phyloP scores from a whole-genome alignment of 2,888 invertebrate species.

The Drosophila anomalata region DNA sequence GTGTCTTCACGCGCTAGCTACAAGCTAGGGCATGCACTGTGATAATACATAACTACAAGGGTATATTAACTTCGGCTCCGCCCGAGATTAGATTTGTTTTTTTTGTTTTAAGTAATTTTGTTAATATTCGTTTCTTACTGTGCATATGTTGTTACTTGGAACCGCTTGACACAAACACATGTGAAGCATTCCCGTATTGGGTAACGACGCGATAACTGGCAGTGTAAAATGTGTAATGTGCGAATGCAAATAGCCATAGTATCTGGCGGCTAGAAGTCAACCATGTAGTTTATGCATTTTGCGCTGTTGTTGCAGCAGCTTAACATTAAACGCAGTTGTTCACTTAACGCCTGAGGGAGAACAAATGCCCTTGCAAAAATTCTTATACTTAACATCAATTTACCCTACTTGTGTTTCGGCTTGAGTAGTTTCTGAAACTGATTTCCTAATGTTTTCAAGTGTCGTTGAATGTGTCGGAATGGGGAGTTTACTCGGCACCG shows the following conservation, averaged over 20 bases:
- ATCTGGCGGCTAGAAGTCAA: slow-evolving; percentile 53
- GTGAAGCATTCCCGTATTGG: not conserved
- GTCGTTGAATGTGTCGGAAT: slow-evolving; percentile 56
- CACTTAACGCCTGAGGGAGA: slow-evolving; percentile 75
- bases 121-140: not conserved
- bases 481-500: not conserved
- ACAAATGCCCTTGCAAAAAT: slow-evolving; percentile 69
- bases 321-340: slow-evolving; percentile 70
- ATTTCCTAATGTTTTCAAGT: slow-evolving; percentile 59
- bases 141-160: not conserved
- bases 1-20: too few relatives aligned
- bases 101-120: not conserved
- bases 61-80: too few relatives aligned
- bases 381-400: slow-evolving; percentile 74
- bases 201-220: slow-evolving; percentile 11
- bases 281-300: slow-evolving; percentile 3
- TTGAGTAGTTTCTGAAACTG: slow-evolving; percentile 45
- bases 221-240: slow-evolving; percentile 69
- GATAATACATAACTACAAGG: too few relatives aligned
- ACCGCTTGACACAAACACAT: not conserved
- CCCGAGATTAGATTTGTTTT: too few relatives aligned
- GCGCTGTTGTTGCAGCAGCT: slow-evolving; percentile 12
- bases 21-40: too few relatives aligned
- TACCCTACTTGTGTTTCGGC: slow-evolving; percentile 46
- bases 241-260: slow-evolving; percentile 77